phyloP scores from a whole-genome alignment of 2,888 invertebrate genomes.

The Myathropa florea region DNA sequence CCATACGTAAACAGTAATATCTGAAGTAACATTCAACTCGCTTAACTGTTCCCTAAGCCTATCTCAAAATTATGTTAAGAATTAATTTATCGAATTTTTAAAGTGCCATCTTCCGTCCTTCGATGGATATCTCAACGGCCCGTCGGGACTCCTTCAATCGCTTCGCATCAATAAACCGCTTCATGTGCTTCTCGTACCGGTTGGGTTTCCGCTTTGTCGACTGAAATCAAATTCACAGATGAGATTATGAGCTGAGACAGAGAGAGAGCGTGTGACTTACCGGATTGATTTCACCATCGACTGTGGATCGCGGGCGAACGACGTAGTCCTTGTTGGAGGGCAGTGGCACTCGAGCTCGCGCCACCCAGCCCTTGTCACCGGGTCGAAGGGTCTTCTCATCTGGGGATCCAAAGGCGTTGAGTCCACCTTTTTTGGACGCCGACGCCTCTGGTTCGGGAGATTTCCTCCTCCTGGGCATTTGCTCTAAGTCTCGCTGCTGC shows the following conservation, averaged over 20 bases:
- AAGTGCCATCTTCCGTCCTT: conserved; percentile 97
- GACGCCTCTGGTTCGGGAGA: conserved; percentile 81
- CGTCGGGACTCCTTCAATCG: conserved; percentile 88
- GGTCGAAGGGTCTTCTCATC: conserved; percentile 89
- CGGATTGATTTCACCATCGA: conserved; percentile 92
- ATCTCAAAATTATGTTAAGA: conserved; percentile 6
- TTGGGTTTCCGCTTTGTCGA: conserved; percentile 91
- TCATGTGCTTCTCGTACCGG: conserved; percentile 95
- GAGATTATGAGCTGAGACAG: background rate
- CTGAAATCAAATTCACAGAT: conserved; percentile 81
- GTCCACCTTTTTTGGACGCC: conserved; percentile 81
- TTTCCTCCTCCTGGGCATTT: conserved; percentile 84
- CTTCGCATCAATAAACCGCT: conserved; percentile 93
- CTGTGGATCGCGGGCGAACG: conserved; percentile 94
- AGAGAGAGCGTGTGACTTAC: conserved; percentile 81
- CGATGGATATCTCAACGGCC: conserved; percentile 97
- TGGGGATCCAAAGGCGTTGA: conserved; percentile 83
- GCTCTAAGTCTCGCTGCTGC: conserved; percentile 94
- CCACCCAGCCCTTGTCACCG: conserved; percentile 97
- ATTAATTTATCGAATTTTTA: conserved; percentile 80
- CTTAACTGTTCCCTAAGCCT: conserved; percentile 7
- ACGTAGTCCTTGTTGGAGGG: conserved; percentile 99
- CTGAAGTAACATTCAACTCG: conserved; percentile 11
- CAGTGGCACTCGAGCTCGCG: conserved; percentile 95
- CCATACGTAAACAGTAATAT: background rate